Evolutionary conservation across 2,888 invertebrate genomes (phyloP).

Genomic region (Teleiodes luculella): DNA sequence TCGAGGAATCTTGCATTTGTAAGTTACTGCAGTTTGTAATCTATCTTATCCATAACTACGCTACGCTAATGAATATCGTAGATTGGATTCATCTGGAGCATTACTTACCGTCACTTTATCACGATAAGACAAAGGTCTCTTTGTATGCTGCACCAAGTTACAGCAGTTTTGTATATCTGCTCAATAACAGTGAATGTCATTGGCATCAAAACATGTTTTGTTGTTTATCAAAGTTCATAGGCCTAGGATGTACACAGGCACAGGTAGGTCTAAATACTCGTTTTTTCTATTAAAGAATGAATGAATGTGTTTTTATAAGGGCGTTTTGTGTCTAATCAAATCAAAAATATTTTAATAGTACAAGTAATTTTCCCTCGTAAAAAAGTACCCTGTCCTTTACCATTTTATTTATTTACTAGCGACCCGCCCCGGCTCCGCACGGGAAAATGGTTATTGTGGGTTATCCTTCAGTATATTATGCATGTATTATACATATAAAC

Average conservation of each 20-base stretch:
- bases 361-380: too few relatives aligned
- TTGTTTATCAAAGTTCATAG: background rate
- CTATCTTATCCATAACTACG: background rate
- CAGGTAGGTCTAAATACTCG: background rate
- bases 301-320: background rate
- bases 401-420: too few relatives aligned
- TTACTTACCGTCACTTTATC: background rate
- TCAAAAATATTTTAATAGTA: too few relatives aligned
- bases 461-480: too few relatives aligned
- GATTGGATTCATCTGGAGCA: background rate
- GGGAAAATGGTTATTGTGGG: too few relatives aligned
- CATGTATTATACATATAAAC: too few relatives aligned
- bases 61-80: background rate
- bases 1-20: too few relatives aligned
- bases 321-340: background rate
- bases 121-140: background rate
- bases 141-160: background rate
- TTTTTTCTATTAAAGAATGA: background rate
- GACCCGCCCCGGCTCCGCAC: too few relatives aligned
- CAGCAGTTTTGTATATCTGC: background rate
- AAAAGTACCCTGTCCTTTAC: too few relatives aligned
- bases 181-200: background rate
- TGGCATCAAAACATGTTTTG: background rate
- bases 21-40: too few relatives aligned
- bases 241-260: background rate